Percentiles rank a stretch among this genome's conserved stretches.
phyloP scores from a whole-genome alignment of 2,113 vertebrate species.

The Anser brachyrhynchus region DNA sequence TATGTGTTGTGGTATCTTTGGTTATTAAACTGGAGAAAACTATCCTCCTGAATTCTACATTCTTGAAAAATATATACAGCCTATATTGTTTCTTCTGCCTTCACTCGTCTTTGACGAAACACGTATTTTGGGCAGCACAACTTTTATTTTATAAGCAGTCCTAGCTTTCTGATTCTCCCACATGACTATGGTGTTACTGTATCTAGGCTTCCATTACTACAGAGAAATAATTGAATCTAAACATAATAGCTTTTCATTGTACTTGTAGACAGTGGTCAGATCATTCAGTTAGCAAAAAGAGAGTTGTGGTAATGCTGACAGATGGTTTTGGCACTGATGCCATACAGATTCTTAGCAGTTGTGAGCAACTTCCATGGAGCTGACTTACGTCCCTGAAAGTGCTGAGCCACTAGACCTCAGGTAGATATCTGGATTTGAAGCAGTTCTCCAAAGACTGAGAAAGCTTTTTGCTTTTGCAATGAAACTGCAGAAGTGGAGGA shows the following conservation, averaged over 20 bases:
- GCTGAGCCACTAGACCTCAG: neutral
- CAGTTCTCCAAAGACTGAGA: neutral
- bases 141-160: neutral
- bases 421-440: neutral
- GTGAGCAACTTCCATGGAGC: rapidly evolving
- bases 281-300: neutral
- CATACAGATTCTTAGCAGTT: neutral
- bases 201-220: neutral
- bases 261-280: neutral
- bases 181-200: neutral
- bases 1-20: neutral
- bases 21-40: neutral
- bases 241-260: neutral
- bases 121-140: neutral
- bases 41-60: neutral
- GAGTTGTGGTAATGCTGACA: neutral
- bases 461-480: neutral
- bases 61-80: neutral
- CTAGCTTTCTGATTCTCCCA: neutral
- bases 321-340: neutral
- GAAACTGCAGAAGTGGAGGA: neutral
- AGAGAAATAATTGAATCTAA: neutral
- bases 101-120: neutral
- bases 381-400: rapidly evolving
- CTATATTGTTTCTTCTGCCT: neutral